phyloP scores from a whole-genome alignment of 2,888 invertebrate species.

The Tridacna crocea region DNA sequence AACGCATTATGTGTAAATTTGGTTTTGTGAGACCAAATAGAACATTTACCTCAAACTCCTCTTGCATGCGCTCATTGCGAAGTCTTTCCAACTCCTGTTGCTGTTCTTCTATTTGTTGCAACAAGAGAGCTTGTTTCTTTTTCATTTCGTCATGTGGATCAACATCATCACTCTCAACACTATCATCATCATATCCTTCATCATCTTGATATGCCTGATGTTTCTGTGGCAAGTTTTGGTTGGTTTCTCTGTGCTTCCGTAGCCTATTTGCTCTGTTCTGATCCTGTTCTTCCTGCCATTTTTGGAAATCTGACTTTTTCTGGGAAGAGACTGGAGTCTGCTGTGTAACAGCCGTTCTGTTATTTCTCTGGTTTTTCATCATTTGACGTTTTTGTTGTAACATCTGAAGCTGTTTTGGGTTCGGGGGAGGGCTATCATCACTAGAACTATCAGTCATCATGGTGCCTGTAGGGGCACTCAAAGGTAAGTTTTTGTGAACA shows the following conservation, averaged over 20 bases:
- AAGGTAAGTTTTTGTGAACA: slow-evolving; percentile 38
- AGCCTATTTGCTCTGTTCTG: slow-evolving; percentile 68
- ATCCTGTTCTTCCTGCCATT: slow-evolving; percentile 78
- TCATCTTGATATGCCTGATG: slow-evolving; percentile 33
- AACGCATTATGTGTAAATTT: no score
- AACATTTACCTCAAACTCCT: slow-evolving; percentile 68
- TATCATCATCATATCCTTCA: slow-evolving; percentile 59
- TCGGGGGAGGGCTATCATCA: slow-evolving; percentile 67
- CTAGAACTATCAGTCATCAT: slow-evolving; percentile 25
- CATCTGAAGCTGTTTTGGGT: slow-evolving; percentile 54
- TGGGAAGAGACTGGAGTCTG: background rate
- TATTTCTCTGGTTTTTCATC: slow-evolving; percentile 49
- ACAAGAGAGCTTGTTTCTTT: slow-evolving; percentile 69
- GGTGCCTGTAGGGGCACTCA: slow-evolving; percentile 60
- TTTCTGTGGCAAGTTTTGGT: slow-evolving; percentile 17
- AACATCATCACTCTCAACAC: slow-evolving; percentile 31
- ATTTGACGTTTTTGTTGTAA: slow-evolving; percentile 60
- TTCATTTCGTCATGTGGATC: slow-evolving; percentile 64
- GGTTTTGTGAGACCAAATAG: background rate
- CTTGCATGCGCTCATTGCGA: slow-evolving; percentile 58
- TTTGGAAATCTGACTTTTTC: slow-evolving; percentile 70
- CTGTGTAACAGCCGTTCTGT: slow-evolving; percentile 25
- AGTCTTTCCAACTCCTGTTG: slow-evolving; percentile 73
- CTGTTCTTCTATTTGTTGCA: slow-evolving; percentile 72
- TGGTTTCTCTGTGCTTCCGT: slow-evolving; percentile 35